These are phyloP conservation scores for Trogon surrucura DNA, from an alignment of 2,113 vertebrate genomes.

Conservation along the genomic window DNA sequence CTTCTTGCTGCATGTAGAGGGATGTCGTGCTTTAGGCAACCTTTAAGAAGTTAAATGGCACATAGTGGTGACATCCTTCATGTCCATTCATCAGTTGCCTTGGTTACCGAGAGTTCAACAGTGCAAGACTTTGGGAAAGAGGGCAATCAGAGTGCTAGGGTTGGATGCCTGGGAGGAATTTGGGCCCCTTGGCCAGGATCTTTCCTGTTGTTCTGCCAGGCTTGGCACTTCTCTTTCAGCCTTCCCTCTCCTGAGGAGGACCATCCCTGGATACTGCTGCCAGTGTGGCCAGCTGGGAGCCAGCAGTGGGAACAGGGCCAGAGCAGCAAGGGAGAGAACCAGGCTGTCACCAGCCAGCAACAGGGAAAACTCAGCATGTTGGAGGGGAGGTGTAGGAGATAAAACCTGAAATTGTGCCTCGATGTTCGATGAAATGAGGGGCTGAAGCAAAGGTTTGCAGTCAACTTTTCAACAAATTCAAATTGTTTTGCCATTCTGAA, in stretches of 20 bases:
- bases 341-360: background rate
- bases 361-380: background rate
- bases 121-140: background rate
- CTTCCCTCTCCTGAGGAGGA: background rate
- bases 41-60: background rate
- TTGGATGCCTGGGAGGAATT: background rate
- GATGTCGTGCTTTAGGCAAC: background rate
- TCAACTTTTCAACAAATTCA: background rate
- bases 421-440: background rate
- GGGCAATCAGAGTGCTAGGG: rapidly evolving
- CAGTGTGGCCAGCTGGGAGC: background rate
- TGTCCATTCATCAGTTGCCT: background rate
- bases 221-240: background rate
- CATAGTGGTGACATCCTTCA: background rate
- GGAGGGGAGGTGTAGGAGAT: background rate
- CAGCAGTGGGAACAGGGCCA: background rate
- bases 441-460: background rate
- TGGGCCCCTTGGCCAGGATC: background rate
- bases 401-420: background rate
- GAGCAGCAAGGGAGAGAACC: background rate
- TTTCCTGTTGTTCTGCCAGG: background rate
- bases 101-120: background rate
- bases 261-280: rapidly evolving
- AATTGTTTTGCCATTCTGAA: background rate
- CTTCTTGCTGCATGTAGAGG: background rate